Evolutionary conservation across 2,113 vertebrate species (phyloP).

Genomic region (Tragelaphus buxtoni): DNA sequence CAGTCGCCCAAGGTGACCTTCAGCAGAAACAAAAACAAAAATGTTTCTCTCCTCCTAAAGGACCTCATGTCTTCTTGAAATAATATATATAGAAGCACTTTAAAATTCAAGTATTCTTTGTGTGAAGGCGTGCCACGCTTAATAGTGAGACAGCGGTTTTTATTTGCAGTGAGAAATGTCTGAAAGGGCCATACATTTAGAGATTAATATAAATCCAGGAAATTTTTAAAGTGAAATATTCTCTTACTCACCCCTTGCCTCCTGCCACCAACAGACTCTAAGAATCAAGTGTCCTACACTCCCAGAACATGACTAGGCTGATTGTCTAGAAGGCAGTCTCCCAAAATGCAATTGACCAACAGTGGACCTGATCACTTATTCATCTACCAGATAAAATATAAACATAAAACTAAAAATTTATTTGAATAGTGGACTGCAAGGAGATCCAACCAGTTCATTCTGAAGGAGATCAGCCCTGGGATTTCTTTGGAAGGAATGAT

Average conservation of each 20-base stretch:
- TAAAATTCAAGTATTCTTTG: background rate
- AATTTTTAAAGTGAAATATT: background rate
- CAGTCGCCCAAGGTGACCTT: slow-evolving; percentile 24
- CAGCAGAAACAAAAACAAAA: slow-evolving; percentile 31
- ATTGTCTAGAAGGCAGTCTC: background rate
- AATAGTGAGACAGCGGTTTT: background rate
- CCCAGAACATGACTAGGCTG: fast-evolving
- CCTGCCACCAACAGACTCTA: background rate
- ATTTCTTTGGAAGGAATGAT: no score
- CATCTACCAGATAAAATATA: background rate
- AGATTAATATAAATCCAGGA: background rate
- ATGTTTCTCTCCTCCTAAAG: background rate
- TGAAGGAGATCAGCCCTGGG: no score
- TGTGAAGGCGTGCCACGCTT: background rate
- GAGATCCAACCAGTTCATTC: no score
- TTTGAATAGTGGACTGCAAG: background rate
- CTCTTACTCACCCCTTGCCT: background rate
- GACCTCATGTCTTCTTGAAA: background rate
- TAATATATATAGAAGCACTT: background rate
- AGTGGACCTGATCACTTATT: background rate
- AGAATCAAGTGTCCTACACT: background rate
- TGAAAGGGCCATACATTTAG: background rate
- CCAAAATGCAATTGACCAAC: background rate
- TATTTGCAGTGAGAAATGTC: background rate
- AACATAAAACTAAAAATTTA: background rate